phyloP scores from a whole-genome alignment of 2,797 vertebrate genomes.

The Sebastes hubbsi region DNA sequence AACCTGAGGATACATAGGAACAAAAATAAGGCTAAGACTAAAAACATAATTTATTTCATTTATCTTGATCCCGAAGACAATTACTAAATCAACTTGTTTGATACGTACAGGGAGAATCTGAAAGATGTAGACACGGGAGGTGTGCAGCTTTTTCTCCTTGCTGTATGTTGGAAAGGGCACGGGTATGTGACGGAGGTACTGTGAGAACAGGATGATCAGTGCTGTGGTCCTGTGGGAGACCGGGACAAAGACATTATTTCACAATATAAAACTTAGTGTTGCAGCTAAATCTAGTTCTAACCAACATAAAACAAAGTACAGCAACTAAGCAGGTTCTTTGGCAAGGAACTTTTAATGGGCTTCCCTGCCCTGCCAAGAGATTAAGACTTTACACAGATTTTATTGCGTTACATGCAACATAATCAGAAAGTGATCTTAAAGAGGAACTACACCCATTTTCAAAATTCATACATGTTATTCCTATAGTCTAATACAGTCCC shows the following conservation, averaged over 20 bases:
- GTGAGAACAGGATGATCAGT: constrained; percentile 95
- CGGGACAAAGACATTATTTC: neutral
- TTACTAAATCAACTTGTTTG: neutral
- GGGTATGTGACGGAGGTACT: constrained; percentile 90
- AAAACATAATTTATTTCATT: neutral
- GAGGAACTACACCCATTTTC: no score
- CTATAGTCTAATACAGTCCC: no score
- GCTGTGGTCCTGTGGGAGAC: constrained; percentile 85
- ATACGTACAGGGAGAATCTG: constrained; percentile 94
- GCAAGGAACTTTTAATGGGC: constrained; percentile 6
- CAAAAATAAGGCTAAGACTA: neutral
- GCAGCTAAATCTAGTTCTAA: neutral
- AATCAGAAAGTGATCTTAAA: neutral
- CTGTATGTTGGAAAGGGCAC: constrained; percentile 86
- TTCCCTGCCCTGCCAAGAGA: constrained; percentile 1
- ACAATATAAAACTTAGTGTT: neutral
- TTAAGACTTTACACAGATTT: neutral
- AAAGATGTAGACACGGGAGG: constrained; percentile 86
- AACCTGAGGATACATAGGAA: constrained; percentile 81
- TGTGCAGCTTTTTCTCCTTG: constrained; percentile 83
- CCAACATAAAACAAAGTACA: neutral
- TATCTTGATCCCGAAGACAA: neutral
- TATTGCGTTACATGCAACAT: neutral
- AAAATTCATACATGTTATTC: no score
- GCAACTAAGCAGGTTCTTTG: constrained; percentile 7